Evolutionary conservation across 2,888 invertebrate genomes (phyloP).

Genomic region (Branchinecta sandiegonensis): DNA sequence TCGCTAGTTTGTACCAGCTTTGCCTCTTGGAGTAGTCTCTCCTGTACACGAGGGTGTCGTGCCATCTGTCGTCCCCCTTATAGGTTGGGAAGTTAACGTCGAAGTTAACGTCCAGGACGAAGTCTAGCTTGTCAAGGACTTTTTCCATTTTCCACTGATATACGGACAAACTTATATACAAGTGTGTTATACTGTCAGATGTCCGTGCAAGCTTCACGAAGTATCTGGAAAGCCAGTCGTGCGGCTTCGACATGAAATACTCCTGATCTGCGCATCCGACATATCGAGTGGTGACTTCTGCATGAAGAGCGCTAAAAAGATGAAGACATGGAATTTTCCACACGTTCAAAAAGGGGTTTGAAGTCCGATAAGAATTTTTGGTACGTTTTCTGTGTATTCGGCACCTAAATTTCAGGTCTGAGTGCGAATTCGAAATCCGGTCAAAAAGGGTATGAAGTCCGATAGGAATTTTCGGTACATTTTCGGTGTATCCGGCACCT

Average conservation of each 20-base stretch:
- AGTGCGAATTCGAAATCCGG: too few relatives aligned
- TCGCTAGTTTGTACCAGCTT: not conserved
- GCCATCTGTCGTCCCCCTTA: not conserved
- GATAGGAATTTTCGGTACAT: too few relatives aligned
- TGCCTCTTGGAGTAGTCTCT: not conserved
- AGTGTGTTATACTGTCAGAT: not conserved
- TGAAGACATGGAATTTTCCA: too few relatives aligned
- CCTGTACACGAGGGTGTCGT: not conserved
- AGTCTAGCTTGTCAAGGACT: not conserved
- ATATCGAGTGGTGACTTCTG: not conserved
- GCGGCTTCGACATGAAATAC: not conserved
- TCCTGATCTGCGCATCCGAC: not conserved
- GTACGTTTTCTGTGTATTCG: too few relatives aligned
- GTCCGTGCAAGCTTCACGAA: not conserved
- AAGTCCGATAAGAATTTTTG: too few relatives aligned
- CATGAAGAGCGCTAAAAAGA: not conserved
- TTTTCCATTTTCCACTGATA: slow-evolving; percentile 2
- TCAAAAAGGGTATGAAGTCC: too few relatives aligned
- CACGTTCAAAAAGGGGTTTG: too few relatives aligned
- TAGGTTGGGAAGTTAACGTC: not conserved
- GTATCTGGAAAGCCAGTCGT: not conserved
- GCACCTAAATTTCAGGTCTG: too few relatives aligned
- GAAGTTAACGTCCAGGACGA: not conserved
- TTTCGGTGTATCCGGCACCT: too few relatives aligned
- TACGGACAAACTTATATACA: not conserved